Percentiles rank a stretch among this genome's conserved stretches.
These are phyloP conservation scores for Geothlypis trichas DNA, from an alignment of 2,113 vertebrate genomes.

Conservation along the genomic window DNA sequence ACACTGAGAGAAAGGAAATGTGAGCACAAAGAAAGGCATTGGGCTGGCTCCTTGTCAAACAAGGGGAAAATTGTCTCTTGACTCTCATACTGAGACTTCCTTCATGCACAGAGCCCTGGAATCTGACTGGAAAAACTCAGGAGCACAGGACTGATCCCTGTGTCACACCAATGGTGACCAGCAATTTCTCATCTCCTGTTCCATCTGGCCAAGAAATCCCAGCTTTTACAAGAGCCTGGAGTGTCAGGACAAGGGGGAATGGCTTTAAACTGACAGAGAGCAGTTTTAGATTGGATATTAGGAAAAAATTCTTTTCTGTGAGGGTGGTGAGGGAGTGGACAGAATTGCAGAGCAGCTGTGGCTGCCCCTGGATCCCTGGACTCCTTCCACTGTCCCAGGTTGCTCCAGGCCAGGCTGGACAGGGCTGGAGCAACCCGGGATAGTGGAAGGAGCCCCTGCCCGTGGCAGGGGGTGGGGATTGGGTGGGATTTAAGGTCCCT, in stretches of 20 bases:
- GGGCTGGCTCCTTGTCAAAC: background rate
- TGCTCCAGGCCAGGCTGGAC: background rate
- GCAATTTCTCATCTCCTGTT: background rate
- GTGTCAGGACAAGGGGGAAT: background rate
- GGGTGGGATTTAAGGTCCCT: background rate
- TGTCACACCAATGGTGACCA: background rate
- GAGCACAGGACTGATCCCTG: background rate
- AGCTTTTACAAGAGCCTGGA: background rate
- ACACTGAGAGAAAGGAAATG: background rate
- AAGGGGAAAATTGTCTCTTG: background rate
- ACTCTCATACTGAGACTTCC: background rate
- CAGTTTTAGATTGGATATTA: background rate
- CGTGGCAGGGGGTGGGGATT: background rate
- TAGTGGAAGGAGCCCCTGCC: background rate
- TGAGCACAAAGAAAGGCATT: background rate
- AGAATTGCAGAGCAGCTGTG: background rate
- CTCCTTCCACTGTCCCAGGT: no score
- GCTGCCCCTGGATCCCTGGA: background rate
- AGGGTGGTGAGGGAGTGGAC: background rate
- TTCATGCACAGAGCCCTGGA: fast-evolving
- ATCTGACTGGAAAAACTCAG: background rate
- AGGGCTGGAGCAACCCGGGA: background rate
- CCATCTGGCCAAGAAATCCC: background rate
- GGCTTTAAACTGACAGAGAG: background rate
- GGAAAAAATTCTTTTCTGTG: background rate